A percentile compares a stretch with the other conserved stretches of the same genome.
Evolutionary conservation across 2,797 vertebrate genomes (phyloP).

Genomic region (Peromyscus attwateri): DNA sequence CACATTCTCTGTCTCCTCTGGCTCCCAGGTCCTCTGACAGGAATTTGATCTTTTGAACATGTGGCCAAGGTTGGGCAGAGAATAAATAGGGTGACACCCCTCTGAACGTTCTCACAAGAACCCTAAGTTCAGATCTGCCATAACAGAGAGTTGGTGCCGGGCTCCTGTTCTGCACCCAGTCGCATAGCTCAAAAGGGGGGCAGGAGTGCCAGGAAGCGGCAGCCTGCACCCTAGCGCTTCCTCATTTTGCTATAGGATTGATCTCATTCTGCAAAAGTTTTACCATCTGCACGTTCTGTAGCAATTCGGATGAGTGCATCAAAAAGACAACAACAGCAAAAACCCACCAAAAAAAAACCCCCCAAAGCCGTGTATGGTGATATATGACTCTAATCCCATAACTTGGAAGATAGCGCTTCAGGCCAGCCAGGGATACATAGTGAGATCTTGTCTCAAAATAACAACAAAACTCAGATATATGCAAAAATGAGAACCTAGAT

Average conservation of each 20-base stretch:
- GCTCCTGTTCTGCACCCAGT: background rate
- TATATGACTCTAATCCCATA: background rate
- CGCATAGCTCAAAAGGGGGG: background rate
- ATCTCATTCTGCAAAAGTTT: background rate
- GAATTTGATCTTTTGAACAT: background rate
- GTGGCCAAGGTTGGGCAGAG: background rate
- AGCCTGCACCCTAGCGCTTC: background rate
- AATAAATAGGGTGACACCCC: background rate
- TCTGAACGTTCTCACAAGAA: background rate
- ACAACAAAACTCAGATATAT: background rate
- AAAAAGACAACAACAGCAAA: background rate
- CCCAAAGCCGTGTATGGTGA: background rate
- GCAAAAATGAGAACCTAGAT: constrained; percentile 15
- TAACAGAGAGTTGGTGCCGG: fast-evolving
- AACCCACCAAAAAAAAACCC: background rate
- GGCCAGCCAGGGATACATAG: background rate
- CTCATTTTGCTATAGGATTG: background rate
- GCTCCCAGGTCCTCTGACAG: background rate
- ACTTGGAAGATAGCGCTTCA: background rate
- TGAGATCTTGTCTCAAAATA: background rate
- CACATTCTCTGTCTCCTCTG: background rate
- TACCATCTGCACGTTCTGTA: background rate
- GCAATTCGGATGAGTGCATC: constrained; percentile 16
- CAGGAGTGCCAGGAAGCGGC: background rate
- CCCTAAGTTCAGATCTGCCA: background rate